Evolutionary conservation across 2,797 vertebrate genomes (phyloP).

Genomic region (Urocyon cinereoargenteus): DNA sequence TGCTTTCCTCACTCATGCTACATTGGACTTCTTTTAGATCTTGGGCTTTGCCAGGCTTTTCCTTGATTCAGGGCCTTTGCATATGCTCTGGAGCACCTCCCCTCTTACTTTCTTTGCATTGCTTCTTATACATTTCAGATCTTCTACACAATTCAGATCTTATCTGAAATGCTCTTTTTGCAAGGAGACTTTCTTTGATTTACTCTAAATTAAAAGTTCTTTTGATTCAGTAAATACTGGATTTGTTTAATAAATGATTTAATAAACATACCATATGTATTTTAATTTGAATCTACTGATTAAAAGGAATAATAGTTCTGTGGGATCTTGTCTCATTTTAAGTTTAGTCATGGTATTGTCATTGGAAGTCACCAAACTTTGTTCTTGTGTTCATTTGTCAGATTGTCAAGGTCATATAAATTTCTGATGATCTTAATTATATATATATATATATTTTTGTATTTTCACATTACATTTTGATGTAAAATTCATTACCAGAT

Average conservation of each 20-base stretch:
- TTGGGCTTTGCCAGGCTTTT: background rate
- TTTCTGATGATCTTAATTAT: background rate
- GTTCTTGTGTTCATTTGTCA: background rate
- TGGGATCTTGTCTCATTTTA: background rate
- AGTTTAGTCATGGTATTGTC: constrained; percentile 45
- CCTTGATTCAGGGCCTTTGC: background rate
- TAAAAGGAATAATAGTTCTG: constrained; percentile 3
- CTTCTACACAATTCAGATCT: background rate
- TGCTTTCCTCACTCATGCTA: background rate
- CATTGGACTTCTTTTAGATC: background rate
- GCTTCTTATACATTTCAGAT: too few species aligned
- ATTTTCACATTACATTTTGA: background rate
- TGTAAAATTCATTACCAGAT: constrained; percentile 36
- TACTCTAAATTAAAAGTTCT: constrained; percentile 6
- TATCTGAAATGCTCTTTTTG: background rate
- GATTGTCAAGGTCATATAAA: constrained; percentile 14
- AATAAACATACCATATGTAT: background rate
- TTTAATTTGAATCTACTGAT: constrained; percentile 38
- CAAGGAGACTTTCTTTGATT: background rate
- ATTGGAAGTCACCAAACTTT: constrained; percentile 50
- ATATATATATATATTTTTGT: background rate
- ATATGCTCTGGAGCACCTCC: fast-evolving
- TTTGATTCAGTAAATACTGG: constrained; percentile 16
- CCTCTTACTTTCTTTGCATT: background rate
- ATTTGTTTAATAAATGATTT: constrained; percentile 41